A percentile compares a stretch with the other conserved stretches of the same genome.
phyloP scores from a whole-genome alignment of 2,113 vertebrate species.

The Raja brachyura region DNA sequence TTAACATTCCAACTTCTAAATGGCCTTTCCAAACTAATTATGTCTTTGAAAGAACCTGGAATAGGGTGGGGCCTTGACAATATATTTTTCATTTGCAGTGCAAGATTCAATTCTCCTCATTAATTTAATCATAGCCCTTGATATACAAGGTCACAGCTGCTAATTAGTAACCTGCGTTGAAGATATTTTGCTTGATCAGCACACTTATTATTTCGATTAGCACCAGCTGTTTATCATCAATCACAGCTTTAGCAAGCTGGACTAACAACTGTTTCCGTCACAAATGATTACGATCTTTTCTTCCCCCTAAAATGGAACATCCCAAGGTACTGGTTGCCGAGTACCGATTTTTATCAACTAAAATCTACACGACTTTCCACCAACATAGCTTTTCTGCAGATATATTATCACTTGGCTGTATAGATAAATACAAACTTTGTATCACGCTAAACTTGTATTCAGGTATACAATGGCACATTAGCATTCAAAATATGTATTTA shows the following conservation, averaged over 20 bases:
- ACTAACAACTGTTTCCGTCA: conserved; percentile 23
- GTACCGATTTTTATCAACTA: background rate
- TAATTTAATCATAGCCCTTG: conserved; percentile 33
- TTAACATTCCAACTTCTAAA: conserved; percentile 36
- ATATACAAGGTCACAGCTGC: conserved; percentile 35
- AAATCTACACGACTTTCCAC: background rate
- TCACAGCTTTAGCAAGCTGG: conserved; percentile 19
- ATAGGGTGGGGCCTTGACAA: conserved; percentile 26
- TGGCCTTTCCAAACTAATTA: conserved; percentile 28
- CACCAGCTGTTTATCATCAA: conserved; percentile 39
- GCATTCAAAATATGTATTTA: background rate
- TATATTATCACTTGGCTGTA: background rate
- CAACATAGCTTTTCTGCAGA: background rate
- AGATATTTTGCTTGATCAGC: conserved; percentile 37
- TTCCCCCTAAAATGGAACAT: background rate
- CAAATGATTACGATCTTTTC: conserved; percentile 10
- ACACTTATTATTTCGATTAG: conserved; percentile 36
- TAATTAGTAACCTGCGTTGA: conserved; percentile 29
- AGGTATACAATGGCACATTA: background rate
- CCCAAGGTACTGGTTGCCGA: background rate
- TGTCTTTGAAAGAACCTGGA: conserved; percentile 7
- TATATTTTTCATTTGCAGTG: conserved; percentile 21
- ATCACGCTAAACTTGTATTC: background rate
- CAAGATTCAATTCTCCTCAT: conserved; percentile 33
- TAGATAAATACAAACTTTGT: background rate